phyloP scores from a whole-genome alignment of 2,113 vertebrate species.

The Podocnemis expansa region DNA sequence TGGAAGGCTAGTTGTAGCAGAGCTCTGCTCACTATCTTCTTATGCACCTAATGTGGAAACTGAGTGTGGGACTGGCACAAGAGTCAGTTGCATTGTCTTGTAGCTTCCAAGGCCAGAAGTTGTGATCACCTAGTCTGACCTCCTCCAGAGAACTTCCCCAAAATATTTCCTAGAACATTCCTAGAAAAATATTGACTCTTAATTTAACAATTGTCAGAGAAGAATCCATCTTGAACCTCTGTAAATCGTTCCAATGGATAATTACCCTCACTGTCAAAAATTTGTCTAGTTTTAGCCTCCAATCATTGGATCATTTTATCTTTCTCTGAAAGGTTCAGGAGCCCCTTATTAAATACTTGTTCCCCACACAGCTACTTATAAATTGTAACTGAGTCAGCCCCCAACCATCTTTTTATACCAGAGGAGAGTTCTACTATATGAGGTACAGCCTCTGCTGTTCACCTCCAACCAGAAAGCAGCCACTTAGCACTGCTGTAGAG shows the following conservation, averaged over 20 bases:
- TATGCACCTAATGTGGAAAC: not conserved
- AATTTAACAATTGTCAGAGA: too few species aligned
- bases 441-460: not conserved
- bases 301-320: not conserved
- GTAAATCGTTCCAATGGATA: not conserved
- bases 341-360: not conserved
- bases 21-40: not conserved
- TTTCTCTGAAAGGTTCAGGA: not conserved
- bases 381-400: not conserved
- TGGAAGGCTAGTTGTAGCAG: not conserved
- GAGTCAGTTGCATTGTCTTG: not conserved
- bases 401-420: not conserved
- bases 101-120: not conserved
- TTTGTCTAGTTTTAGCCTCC: not conserved
- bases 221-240: not conserved
- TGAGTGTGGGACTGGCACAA: not conserved
- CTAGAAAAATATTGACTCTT: not conserved
- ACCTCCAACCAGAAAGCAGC: accelerated
- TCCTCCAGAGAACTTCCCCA: not conserved
- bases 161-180: not conserved
- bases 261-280: not conserved
- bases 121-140: not conserved
- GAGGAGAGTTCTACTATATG: accelerated
- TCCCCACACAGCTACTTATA: not conserved
- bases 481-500: not conserved